Percentiles rank a stretch among this genome's conserved stretches.
Conservation (phyloP, 2,797 vertebrate species). For the Prunella strophiata region DNA sequence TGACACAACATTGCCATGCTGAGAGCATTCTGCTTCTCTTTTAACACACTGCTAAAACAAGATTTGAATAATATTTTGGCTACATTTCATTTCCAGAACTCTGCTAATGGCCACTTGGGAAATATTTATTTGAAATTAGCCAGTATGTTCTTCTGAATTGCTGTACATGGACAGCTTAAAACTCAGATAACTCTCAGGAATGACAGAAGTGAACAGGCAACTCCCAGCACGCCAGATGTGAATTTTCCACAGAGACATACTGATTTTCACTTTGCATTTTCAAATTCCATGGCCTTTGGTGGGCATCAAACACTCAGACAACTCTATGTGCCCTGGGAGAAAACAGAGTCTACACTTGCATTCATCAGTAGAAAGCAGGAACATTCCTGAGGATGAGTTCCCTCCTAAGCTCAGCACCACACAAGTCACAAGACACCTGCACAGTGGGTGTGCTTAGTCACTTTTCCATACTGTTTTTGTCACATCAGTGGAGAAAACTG, state of each 20-base stretch:
- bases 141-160: background rate
- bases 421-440: background rate
- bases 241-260: background rate
- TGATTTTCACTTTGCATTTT: background rate
- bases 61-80: background rate
- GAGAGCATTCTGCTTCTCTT: background rate
- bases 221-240: fast-evolving
- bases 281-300: background rate
- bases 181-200: background rate
- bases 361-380: background rate
- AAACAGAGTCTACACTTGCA: background rate
- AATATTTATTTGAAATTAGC: background rate
- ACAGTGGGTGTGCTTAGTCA: background rate
- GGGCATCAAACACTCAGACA: background rate
- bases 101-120: background rate
- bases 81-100: background rate
- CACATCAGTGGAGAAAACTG: background rate
- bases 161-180: background rate
- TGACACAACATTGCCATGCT: background rate
- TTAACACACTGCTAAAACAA: background rate
- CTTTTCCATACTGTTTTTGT: background rate
- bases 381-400: background rate
- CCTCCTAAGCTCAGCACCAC: constrained; percentile 3
- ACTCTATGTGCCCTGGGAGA: background rate
- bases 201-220: background rate